Percentiles rank a stretch among this genome's conserved stretches.
These are phyloP conservation scores for Zelostemma sp. DNA, from an alignment of 1,140 invertebrate genomes.

Conservation along the genomic window DNA sequence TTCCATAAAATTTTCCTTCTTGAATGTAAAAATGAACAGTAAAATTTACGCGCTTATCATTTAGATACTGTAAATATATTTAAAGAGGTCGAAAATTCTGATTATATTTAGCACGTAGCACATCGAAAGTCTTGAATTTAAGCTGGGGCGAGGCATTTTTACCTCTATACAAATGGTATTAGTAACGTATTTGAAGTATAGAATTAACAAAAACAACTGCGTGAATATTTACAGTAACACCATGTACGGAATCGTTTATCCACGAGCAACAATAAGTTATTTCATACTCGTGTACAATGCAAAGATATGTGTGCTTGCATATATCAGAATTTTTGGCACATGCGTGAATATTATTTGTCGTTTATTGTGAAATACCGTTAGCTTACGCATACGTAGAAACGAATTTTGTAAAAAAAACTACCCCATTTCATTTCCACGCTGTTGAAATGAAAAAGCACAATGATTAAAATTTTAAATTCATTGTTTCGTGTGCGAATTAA, in stretches of 20 bases:
- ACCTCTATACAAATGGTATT: conserved; percentile 1
- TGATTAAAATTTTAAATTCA: too few relatives aligned
- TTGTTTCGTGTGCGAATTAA: too few relatives aligned
- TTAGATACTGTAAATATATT: conserved; percentile 38
- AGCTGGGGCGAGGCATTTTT: not conserved
- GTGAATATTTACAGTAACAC: conserved; percentile 10
- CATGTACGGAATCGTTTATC: conserved; percentile 5
- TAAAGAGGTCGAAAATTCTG: conserved; percentile 36
- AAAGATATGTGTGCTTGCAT: not conserved
- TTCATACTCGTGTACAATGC: conserved; percentile 13
- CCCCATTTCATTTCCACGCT: conserved; percentile 12
- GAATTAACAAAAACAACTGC: not conserved
- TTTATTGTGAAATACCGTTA: too few relatives aligned
- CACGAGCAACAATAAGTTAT: not conserved
- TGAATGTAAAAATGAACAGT: not conserved
- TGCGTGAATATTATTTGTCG: conserved; percentile 14
- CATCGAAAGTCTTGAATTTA: conserved; percentile 9
- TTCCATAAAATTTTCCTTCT: not conserved
- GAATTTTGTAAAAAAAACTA: conserved; percentile 14
- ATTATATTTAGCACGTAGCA: conserved; percentile 23
- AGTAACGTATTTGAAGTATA: conserved; percentile 1
- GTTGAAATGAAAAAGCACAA: too few relatives aligned
- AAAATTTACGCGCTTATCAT: conserved; percentile 18
- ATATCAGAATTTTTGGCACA: conserved; percentile 35
- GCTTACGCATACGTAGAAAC: conserved; percentile 6